Conservation (phyloP, 2,113 vertebrate genomes). For the Coracopsis vasa region DNA sequence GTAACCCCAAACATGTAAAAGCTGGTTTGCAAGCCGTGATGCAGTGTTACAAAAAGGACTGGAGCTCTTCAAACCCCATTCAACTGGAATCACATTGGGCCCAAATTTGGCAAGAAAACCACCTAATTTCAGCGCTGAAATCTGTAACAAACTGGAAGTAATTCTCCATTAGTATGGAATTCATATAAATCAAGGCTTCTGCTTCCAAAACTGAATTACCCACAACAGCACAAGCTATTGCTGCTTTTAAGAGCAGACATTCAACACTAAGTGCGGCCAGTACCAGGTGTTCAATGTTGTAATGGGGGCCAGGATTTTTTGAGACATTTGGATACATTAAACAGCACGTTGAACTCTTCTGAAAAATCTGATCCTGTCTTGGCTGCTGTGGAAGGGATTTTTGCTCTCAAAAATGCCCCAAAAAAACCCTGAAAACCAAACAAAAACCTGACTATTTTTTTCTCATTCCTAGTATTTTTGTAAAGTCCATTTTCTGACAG, state of each 20-base stretch:
- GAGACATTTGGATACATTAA: not conserved
- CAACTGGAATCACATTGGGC: not conserved
- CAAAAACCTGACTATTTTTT: not conserved
- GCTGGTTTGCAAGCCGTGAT: not conserved
- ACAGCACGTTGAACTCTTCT: not conserved
- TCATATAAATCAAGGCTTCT: conserved; percentile 38
- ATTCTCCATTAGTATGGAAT: conserved; percentile 33
- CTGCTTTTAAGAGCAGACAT: conserved; percentile 24
- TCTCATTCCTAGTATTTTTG: not conserved
- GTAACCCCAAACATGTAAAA: conserved; percentile 51
- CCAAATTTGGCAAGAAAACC: conserved; percentile 27
- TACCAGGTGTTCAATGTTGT: conserved; percentile 31
- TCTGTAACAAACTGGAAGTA: conserved; percentile 49
- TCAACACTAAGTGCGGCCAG: not conserved
- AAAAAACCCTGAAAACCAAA: not conserved
- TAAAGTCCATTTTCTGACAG: not conserved
- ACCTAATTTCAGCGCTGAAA: conserved; percentile 34
- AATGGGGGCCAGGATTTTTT: not conserved
- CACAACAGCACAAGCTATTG: conserved; percentile 19
- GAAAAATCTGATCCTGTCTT: not conserved
- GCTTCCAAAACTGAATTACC: conserved; percentile 39
- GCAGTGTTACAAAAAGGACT: not conserved
- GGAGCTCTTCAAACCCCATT: conserved; percentile 17
- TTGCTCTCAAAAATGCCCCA: not conserved
- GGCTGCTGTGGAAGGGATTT: not conserved